Evolutionary conservation across 2,113 vertebrate genomes (phyloP).

Genomic region (Pogonocichla stellata): DNA sequence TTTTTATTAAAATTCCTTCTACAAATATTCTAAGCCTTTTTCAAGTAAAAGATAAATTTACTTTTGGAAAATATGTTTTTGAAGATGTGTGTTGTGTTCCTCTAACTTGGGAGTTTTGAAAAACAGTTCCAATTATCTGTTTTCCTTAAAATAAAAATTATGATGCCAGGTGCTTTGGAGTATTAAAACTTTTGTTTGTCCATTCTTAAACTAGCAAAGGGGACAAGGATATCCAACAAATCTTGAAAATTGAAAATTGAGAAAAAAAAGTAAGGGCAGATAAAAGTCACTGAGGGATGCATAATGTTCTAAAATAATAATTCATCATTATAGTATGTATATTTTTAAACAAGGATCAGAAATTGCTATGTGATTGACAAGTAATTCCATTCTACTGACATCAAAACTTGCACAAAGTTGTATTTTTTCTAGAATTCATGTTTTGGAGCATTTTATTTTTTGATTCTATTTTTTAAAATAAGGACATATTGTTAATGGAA

Average conservation of each 20-base stretch:
- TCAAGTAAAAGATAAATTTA: neutral
- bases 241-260: neutral
- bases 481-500: neutral
- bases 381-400: neutral
- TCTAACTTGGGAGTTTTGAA: neutral
- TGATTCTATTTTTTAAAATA: neutral
- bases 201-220: neutral
- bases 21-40: neutral
- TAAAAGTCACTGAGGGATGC: neutral
- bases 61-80: neutral
- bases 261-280: neutral
- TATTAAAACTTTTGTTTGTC: neutral
- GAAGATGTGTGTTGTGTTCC: neutral
- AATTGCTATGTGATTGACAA: neutral
- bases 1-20: neutral
- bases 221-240: neutral
- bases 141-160: neutral
- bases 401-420: neutral
- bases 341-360: neutral
- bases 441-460: neutral
- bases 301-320: neutral
- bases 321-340: neutral
- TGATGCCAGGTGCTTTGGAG: neutral
- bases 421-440: neutral
- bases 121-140: neutral